A percentile compares a stretch with the other conserved stretches of the same genome.
Conservation (phyloP, 2,113 vertebrate species). For the Hiodon tergisus region DNA sequence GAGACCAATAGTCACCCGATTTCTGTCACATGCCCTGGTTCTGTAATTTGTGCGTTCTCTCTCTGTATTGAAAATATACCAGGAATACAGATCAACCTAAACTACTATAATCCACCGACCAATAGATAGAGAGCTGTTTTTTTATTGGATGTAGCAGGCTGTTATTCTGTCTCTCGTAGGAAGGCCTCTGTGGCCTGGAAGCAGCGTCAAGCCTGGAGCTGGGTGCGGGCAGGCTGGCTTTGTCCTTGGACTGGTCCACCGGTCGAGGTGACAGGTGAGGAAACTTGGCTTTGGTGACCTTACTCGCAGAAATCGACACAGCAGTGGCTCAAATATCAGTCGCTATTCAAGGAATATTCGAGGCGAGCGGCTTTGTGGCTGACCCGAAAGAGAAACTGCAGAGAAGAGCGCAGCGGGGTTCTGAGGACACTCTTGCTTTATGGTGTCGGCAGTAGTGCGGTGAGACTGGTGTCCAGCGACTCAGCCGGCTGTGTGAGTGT, state of each 20-base stretch:
- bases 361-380: not conserved
- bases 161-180: slow-evolving; percentile 63
- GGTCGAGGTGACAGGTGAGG: slow-evolving; percentile 72
- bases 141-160: slow-evolving; percentile 1
- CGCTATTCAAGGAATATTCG: too few species aligned
- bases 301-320: not conserved
- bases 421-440: not conserved
- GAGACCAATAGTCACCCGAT: slow-evolving; percentile 28
- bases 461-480: slow-evolving; percentile 81
- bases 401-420: not conserved
- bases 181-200: slow-evolving; percentile 64
- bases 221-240: slow-evolving; percentile 65
- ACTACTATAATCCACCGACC: too few species aligned
- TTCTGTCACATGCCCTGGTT: not conserved
- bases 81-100: too few species aligned
- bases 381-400: not conserved
- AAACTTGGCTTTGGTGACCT: not conserved
- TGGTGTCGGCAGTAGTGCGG: slow-evolving; percentile 51
- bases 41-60: not conserved
- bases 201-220: slow-evolving; percentile 55
- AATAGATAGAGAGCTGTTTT: too few species aligned
- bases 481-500: slow-evolving; percentile 78
- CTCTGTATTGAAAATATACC: not conserved
- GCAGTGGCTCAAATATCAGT: not conserved
- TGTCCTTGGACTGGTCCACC: slow-evolving; percentile 93